Percentiles rank a stretch among this genome's conserved stretches.
Evolutionary conservation across 2,888 invertebrate species (phyloP).

Genomic region (Tenthredo scrophulariae): DNA sequence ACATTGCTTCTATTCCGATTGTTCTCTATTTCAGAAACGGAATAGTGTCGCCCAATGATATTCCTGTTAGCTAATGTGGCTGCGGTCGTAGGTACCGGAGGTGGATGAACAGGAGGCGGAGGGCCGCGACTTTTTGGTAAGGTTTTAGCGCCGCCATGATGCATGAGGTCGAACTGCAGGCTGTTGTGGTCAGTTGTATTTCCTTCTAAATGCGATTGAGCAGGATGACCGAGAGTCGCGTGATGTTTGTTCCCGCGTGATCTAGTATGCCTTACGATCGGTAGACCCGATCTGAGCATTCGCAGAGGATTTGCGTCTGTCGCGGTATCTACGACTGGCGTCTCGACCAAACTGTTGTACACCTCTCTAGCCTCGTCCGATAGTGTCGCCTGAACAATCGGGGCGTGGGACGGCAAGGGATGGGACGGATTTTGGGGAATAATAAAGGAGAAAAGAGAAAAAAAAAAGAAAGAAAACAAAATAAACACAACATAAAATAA

Average conservation of each 20-base stretch:
- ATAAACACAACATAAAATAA: conserved; percentile 56
- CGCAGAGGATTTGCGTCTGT: conserved; percentile 82
- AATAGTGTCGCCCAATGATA: conserved; percentile 66
- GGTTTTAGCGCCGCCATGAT: conserved; percentile 72
- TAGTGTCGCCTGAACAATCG: conserved; percentile 85
- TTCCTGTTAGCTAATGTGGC: conserved; percentile 55
- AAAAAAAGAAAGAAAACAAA: conserved; percentile 65
- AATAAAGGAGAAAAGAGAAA: conserved; percentile 63
- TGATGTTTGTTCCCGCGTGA: conserved; percentile 80
- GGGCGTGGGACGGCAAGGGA: conserved; percentile 62
- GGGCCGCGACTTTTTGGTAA: conserved; percentile 72
- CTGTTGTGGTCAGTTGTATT: conserved; percentile 58
- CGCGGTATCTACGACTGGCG: conserved; percentile 75
- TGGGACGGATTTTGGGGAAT: conserved; percentile 51
- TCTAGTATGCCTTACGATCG: conserved; percentile 80
- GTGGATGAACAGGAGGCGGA: conserved; percentile 67
- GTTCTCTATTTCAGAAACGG: conserved; percentile 71
- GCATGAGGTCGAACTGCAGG: conserved; percentile 67
- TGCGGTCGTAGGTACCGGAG: conserved; percentile 62
- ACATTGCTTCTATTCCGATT: conserved; percentile 67
- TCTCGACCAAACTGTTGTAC: conserved; percentile 94
- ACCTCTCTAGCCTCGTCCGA: conserved; percentile 95
- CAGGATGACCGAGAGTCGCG: conserved; percentile 64
- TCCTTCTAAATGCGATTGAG: conserved; percentile 65
- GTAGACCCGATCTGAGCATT: conserved; percentile 83